Evolutionary conservation across 2,113 vertebrate genomes (phyloP).

Genomic region (Diadophis punctatus): DNA sequence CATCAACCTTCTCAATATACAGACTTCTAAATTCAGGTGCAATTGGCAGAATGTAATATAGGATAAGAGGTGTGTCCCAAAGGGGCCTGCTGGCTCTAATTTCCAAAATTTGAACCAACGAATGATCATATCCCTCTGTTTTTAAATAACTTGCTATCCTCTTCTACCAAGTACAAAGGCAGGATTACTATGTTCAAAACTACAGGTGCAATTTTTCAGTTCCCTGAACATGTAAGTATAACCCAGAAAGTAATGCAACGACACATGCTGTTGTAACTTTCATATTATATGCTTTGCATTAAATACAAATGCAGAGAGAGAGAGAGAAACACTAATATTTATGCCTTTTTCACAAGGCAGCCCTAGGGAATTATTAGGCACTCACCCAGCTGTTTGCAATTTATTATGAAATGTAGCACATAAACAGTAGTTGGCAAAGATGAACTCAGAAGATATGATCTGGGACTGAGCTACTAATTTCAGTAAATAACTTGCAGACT

Average conservation of each 20-base stretch:
- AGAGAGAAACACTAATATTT: neutral
- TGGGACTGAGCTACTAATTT: neutral
- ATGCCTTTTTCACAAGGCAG: neutral
- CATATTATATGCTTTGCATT: neutral
- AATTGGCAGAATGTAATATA: neutral
- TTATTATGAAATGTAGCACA: neutral
- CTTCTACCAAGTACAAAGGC: neutral
- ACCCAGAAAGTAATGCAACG: neutral
- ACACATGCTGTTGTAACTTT: neutral
- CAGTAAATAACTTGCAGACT: neutral
- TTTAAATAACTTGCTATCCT: neutral
- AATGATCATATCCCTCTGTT: neutral
- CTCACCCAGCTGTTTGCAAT: neutral
- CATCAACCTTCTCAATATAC: constrained; percentile 7
- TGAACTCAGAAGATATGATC: neutral
- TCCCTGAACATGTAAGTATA: neutral
- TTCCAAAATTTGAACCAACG: constrained; percentile 2
- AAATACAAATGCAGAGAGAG: neutral
- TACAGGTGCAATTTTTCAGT: neutral
- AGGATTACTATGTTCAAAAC: neutral
- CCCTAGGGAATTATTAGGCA: neutral
- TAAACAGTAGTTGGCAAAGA: neutral
- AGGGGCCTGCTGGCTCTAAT: neutral
- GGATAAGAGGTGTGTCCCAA: neutral
- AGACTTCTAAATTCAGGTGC: neutral